Evolutionary conservation across 1,140 invertebrate species (phyloP).

Genomic region (Zophobas atratus): DNA sequence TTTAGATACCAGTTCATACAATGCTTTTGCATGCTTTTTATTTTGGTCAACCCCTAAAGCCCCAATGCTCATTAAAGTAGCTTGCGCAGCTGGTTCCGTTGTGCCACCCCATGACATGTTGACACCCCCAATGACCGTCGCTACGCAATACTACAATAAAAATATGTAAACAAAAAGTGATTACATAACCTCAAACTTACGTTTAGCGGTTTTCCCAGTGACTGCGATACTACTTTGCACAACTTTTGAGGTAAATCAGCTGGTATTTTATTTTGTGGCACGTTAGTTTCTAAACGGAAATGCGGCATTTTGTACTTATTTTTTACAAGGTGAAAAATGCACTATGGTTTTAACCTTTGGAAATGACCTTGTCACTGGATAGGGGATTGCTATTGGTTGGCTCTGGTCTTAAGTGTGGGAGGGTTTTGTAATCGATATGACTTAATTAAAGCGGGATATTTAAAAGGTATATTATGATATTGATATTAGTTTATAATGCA

Average conservation of each 20-base stretch:
- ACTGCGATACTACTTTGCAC: constrained; percentile 72
- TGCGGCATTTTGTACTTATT: constrained; percentile 72
- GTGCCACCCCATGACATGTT: constrained; percentile 76
- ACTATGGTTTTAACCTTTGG: background rate
- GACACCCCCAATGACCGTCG: constrained; percentile 74
- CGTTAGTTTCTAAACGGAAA: constrained; percentile 77
- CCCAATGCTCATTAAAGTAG: constrained; percentile 77
- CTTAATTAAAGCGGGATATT: no score
- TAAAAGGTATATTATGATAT: no score
- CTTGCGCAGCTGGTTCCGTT: constrained; percentile 75
- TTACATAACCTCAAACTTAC: constrained; percentile 67
- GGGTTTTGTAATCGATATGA: no score
- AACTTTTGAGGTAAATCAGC: constrained; percentile 72
- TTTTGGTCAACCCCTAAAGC: constrained; percentile 76
- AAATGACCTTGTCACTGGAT: background rate
- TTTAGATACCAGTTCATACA: constrained; percentile 74
- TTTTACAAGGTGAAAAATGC: background rate
- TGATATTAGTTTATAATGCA: no score
- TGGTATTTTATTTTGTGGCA: constrained; percentile 73
- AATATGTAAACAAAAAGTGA: constrained; percentile 39
- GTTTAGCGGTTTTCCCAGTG: constrained; percentile 75
- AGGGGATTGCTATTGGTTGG: no score
- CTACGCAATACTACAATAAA: constrained; percentile 74
- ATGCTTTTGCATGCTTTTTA: constrained; percentile 75
- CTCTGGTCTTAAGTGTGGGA: no score